Percentiles rank a stretch among this genome's conserved stretches.
These are phyloP conservation scores for Bucorvus abyssinicus DNA, from an alignment of 2,797 vertebrate genomes.

Conservation along the genomic window DNA sequence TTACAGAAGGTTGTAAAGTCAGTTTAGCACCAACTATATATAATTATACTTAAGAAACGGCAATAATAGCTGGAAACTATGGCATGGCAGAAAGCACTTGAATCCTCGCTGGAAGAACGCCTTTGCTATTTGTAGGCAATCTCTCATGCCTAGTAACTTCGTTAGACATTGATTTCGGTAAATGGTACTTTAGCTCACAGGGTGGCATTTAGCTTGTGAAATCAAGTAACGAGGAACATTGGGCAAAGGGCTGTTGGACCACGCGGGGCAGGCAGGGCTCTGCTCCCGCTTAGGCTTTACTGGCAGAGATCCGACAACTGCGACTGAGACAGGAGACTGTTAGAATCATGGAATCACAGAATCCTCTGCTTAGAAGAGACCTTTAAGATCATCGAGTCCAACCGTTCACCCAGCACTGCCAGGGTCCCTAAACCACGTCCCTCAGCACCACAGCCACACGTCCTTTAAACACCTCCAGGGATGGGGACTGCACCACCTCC, in stretches of 20 bases:
- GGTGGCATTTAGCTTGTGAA: neutral
- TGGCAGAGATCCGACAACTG: neutral
- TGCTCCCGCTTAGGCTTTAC: neutral
- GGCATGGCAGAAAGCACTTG: neutral
- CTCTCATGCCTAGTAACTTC: neutral
- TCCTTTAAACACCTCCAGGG: too few relatives aligned
- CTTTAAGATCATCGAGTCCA: too few relatives aligned
- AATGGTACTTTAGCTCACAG: conserved; percentile 3
- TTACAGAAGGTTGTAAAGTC: conserved; percentile 4
- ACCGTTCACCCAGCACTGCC: too few relatives aligned
- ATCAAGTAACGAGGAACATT: neutral
- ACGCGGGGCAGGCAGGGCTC: neutral
- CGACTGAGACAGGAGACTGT: too few relatives aligned
- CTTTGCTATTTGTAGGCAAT: neutral
- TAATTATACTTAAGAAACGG: neutral
- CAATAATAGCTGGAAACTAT: conserved; percentile 7
- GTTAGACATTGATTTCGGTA: neutral
- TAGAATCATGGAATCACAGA: too few relatives aligned
- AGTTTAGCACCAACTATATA: neutral
- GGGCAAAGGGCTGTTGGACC: neutral
- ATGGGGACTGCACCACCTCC: too few relatives aligned
- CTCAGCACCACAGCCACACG: too few relatives aligned
- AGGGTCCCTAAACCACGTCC: too few relatives aligned
- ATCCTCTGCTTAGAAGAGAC: too few relatives aligned
- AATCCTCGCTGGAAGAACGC: neutral